Conservation (phyloP, 2,797 vertebrate genomes). For the Leptatherina wallacei region DNA sequence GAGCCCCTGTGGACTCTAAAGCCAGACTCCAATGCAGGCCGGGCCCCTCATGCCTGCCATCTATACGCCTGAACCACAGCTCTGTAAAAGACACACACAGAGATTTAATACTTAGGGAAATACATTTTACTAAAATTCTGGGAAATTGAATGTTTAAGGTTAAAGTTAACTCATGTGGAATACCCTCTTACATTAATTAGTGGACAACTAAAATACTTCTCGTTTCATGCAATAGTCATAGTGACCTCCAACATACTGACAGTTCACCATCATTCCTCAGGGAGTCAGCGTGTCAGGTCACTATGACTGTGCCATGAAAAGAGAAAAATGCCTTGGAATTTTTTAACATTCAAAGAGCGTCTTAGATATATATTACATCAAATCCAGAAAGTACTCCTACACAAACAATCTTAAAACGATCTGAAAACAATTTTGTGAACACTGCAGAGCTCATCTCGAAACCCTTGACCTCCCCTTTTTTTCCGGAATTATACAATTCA, state of each 20-base stretch:
- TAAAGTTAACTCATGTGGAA: not conserved
- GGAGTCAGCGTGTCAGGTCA: not conserved
- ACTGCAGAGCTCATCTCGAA: not conserved
- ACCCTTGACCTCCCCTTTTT: not conserved
- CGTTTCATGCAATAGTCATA: not conserved
- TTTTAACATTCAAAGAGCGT: too few relatives aligned
- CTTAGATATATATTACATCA: not conserved
- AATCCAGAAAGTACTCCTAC: not conserved
- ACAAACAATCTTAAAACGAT: not conserved
- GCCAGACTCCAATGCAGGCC: constrained; percentile 82
- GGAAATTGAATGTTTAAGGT: not conserved
- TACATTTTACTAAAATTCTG: not conserved
- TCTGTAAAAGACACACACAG: constrained; percentile 62
- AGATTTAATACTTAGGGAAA: constrained; percentile 7
- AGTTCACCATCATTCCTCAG: not conserved
- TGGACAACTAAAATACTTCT: not conserved
- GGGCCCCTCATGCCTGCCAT: constrained; percentile 84
- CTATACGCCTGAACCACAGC: constrained; percentile 81
- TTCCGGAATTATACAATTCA: constrained; percentile 40
- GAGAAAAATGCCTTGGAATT: too few relatives aligned
- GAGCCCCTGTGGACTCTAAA: constrained; percentile 85
- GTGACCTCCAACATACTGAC: not conserved
- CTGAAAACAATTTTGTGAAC: not conserved
- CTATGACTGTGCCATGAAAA: not conserved
- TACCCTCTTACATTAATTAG: not conserved